Conservation (phyloP, 2,888 invertebrate genomes). For the Lasioglossum villosulum region DNA sequence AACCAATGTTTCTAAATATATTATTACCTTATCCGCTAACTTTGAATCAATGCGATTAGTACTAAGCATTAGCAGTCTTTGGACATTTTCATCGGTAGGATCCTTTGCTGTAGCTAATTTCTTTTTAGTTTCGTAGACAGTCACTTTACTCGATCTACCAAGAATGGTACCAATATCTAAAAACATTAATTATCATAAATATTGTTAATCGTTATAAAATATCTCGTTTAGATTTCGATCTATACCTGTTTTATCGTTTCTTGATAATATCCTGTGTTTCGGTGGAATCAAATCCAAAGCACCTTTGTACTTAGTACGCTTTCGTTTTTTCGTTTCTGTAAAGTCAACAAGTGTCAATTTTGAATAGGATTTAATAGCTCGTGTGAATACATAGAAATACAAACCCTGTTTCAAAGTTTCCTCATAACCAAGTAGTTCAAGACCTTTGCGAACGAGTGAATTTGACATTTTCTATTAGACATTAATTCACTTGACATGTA, state of each 20-base stretch:
- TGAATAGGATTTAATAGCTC: conserved; percentile 1
- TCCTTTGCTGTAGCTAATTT: conserved; percentile 73
- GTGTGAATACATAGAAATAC: conserved; percentile 4
- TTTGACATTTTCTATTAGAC: conserved; percentile 85
- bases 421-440: conserved; percentile 86
- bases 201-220: conserved; percentile 10
- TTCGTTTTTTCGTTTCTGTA: conserved; percentile 82
- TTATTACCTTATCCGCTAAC: conserved; percentile 85
- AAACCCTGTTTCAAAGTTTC: conserved; percentile 73
- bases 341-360: conserved; percentile 66
- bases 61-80: conserved; percentile 85
- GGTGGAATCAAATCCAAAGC: conserved; percentile 79
- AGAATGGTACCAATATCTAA: conserved; percentile 61
- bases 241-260: conserved; percentile 77
- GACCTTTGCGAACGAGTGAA: conserved; percentile 86
- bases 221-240: neutral
- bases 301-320: conserved; percentile 80
- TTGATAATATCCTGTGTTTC: conserved; percentile 76
- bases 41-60: conserved; percentile 81
- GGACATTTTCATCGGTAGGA: conserved; percentile 85
- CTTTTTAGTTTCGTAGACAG: conserved; percentile 76
- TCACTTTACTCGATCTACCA: conserved; percentile 72
- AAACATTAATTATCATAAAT: conserved; percentile 8
- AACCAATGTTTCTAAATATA: neutral
- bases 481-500: neutral